Conservation (phyloP, 2,113 vertebrate genomes). For the Notothenia rossii region DNA sequence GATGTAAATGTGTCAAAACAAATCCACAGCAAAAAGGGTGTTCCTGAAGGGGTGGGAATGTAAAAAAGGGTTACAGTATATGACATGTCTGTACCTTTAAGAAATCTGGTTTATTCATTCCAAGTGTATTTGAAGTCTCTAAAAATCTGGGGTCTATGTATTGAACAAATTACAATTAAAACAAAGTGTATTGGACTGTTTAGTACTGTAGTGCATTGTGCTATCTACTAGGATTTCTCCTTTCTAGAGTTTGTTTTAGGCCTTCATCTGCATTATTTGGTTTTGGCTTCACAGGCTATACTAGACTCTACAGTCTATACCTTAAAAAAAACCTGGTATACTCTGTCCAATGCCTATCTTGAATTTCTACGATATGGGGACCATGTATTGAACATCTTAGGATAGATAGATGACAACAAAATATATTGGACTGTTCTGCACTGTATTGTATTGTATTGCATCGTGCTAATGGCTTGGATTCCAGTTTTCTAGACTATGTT, state of each 20-base stretch:
- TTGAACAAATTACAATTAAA: too few species aligned
- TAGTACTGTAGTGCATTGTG: too few species aligned
- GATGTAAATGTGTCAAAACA: neutral
- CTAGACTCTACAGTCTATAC: too few species aligned
- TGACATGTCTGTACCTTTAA: neutral
- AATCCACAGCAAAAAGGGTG: neutral
- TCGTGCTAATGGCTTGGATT: too few species aligned
- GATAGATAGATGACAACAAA: neutral
- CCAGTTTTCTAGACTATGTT: too few species aligned
- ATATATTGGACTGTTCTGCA: neutral
- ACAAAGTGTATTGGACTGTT: too few species aligned
- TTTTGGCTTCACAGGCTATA: too few species aligned
- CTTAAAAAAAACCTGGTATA: neutral
- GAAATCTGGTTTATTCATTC: neutral
- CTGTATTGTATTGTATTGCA: neutral
- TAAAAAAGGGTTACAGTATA: neutral
- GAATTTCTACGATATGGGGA: neutral
- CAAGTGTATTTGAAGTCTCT: neutral
- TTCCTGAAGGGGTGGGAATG: neutral
- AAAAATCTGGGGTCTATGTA: too few species aligned
- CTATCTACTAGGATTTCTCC: too few species aligned
- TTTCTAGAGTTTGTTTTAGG: too few species aligned
- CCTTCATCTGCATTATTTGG: too few species aligned
- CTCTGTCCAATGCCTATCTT: neutral
- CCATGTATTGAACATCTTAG: neutral